Evolutionary conservation across 2,797 vertebrate species (phyloP).

Genomic region (Peromyscus melanophrys): DNA sequence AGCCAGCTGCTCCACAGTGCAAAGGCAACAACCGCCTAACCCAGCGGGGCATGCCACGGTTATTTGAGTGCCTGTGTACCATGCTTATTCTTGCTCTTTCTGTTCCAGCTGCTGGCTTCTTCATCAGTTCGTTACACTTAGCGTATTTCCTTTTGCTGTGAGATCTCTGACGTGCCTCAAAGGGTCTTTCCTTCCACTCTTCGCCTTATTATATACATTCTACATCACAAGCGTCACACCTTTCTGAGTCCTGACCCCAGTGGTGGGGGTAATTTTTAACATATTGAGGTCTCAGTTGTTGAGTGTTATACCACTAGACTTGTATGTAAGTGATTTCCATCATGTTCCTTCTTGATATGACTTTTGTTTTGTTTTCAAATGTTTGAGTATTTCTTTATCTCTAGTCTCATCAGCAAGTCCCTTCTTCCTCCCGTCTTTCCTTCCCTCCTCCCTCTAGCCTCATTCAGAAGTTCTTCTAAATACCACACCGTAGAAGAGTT

Average conservation of each 20-base stretch:
- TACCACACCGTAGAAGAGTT: neutral
- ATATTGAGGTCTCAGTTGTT: neutral
- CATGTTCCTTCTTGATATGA: neutral
- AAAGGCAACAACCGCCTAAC: neutral
- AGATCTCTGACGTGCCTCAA: neutral
- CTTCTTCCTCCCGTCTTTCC: neutral
- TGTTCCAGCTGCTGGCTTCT: neutral
- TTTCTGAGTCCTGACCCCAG: neutral
- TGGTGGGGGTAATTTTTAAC: neutral
- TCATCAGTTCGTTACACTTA: neutral
- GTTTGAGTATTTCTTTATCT: constrained; percentile 19
- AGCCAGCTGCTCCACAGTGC: neutral
- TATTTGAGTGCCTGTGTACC: neutral
- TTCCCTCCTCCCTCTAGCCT: neutral
- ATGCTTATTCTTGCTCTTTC: neutral
- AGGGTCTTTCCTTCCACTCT: neutral
- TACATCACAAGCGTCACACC: neutral
- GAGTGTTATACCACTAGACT: neutral
- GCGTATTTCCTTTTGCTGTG: neutral
- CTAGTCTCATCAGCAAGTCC: neutral
- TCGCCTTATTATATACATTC: neutral
- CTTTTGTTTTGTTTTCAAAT: constrained; percentile 2
- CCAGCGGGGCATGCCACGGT: neutral
- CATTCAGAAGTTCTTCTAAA: neutral
- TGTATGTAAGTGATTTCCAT: neutral